Base-by-base conservation (phyloP, 2,113 vertebrate genomes). In the Thalassoma bifasciatum region DNA sequence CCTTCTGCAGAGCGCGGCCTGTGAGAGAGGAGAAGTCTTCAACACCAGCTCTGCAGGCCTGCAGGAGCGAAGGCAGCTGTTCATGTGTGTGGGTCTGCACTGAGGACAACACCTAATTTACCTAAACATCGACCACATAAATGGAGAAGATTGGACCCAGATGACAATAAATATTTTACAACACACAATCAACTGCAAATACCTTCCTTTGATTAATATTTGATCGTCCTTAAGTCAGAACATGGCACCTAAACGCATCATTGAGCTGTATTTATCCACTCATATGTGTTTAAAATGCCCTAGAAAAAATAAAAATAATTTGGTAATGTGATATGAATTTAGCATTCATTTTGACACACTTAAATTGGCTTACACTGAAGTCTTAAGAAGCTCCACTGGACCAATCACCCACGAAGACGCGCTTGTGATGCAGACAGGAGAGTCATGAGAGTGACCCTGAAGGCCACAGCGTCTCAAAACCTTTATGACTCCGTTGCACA, bases 1-100 rank as follows among this genome's bases (percentile, higher is more conserved):
- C 72, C 75, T 80, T 63, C 30, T 60, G 16, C 4, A 17, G 66
- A 1, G 44, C 21, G 77, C 67, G 83, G 81, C 83, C 81, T 82
- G 23, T 44, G 53, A 65, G 9, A 64, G 24, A 66, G 61, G 24
- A 5, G 8, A 23, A 21, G 24, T 30, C 73, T 56, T 37, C n/a
- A 58, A n/a, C 46, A 11, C 4, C 4, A 40, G 23, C 0, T 6
- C 40, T 12, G 1, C 1, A n/a, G 76, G 84, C 76, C 76, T 71
- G 9, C 23, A 6, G 13, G 54, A 34, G 17, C 49, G 12, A 8
- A 5, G 0, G 14, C 59, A 30, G 26, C 7, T 12, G 10, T 51
- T 26, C 12, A 23, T 21, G 16, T 26, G 10, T 23, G 36, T 2
- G 10, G 3, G 14, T 5, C 12, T 13, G 50, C 11, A 17, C 10